Evolutionary conservation across 2,888 invertebrate species (phyloP).

Genomic region (Ecdyonurus torrentis): DNA sequence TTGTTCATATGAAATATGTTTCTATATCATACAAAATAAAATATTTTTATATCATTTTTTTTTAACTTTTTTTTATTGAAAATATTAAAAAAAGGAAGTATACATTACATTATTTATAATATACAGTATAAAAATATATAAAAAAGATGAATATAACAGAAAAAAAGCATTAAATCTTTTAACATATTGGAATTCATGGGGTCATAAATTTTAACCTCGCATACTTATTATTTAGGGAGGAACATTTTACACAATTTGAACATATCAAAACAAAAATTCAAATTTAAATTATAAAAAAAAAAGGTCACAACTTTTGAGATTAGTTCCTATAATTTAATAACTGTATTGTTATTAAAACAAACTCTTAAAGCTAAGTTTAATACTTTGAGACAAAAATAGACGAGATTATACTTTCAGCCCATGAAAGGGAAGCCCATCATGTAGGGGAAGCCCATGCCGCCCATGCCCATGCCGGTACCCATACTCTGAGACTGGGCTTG

Average conservation of each 20-base stretch:
- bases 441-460: background rate
- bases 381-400: too few species aligned
- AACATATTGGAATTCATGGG: too few species aligned
- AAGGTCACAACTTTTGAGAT: too few species aligned
- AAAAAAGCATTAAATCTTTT: too few species aligned
- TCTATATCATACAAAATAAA: background rate
- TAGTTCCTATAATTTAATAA: too few species aligned
- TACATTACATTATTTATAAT: background rate
- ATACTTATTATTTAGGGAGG: too few species aligned
- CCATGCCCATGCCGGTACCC: background rate
- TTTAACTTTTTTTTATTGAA: background rate
- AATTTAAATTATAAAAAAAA: too few species aligned
- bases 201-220: too few species aligned
- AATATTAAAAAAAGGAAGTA: background rate
- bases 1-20: background rate
- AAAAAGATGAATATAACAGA: background rate
- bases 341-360: too few species aligned
- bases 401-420: background rate
- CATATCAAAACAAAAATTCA: too few species aligned
- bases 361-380: too few species aligned
- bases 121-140: background rate
- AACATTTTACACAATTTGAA: too few species aligned
- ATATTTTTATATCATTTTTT: background rate
- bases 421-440: background rate
- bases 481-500: background rate